A percentile compares a stretch with the other conserved stretches of the same genome.
These are phyloP conservation scores for Hippocampus guttulatus DNA, from an alignment of 2,113 vertebrate genomes.

Conservation along the genomic window DNA sequence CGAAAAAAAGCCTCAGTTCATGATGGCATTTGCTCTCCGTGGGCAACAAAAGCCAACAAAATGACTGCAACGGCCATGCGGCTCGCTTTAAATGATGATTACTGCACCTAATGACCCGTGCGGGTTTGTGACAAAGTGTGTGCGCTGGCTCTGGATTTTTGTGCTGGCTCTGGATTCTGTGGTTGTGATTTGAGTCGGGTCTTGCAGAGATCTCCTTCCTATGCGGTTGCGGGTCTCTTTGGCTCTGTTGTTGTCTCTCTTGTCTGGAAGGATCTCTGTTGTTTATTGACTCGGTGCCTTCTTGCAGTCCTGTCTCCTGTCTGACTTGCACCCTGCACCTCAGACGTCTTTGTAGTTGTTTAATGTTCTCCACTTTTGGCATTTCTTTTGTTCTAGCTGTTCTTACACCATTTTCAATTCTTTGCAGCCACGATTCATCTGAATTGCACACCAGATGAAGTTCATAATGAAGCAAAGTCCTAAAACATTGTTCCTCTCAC, in stretches of 20 bases:
- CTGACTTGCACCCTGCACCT: constrained; percentile 10
- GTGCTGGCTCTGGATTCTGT: constrained; percentile 27
- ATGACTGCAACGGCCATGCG: constrained; percentile 4
- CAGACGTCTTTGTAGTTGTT: constrained; percentile 20
- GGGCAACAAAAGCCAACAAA: constrained; percentile 38
- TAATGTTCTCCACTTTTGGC: not conserved
- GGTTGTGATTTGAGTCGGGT: constrained; percentile 35
- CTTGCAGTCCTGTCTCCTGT: constrained; percentile 35
- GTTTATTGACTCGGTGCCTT: constrained; percentile 54
- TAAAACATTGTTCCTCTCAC: not conserved
- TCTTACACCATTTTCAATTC: constrained; percentile 19
- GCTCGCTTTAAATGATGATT: constrained; percentile 31
- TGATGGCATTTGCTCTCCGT: constrained; percentile 7
- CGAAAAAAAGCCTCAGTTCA: constrained; percentile 12
- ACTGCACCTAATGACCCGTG: constrained; percentile 43
- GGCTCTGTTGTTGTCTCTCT: constrained; percentile 19
- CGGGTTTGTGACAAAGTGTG: constrained; percentile 6
- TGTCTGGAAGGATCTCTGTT: constrained; percentile 45
- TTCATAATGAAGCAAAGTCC: constrained; percentile 5
- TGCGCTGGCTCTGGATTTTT: constrained; percentile 15
- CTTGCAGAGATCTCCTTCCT: constrained; percentile 23
- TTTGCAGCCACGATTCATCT: constrained; percentile 15
- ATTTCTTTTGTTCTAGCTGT: constrained; percentile 4
- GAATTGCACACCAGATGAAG: constrained; percentile 1
- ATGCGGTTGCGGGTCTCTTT: constrained; percentile 17